Evolutionary conservation across 2,888 invertebrate species (phyloP).

Genomic region (Conus canariensis): DNA sequence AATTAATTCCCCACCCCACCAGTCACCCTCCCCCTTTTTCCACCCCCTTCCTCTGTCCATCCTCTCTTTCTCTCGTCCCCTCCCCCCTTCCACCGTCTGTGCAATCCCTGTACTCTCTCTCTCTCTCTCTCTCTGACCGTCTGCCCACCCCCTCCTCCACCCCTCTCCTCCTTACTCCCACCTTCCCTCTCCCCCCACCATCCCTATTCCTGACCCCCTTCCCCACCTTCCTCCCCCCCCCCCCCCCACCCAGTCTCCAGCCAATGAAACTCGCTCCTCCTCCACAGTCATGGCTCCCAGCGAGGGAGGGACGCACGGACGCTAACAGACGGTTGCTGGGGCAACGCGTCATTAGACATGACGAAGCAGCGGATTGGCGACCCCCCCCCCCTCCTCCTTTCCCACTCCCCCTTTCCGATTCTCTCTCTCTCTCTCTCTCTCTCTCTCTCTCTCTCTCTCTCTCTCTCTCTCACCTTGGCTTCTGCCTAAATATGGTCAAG

Average conservation of each 20-base stretch:
- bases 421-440: neutral
- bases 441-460: neutral
- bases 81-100: neutral
- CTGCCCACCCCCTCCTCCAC: neutral
- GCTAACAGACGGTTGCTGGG: neutral
- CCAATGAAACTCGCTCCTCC: too few species aligned
- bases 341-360: neutral
- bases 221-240: neutral
- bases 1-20: neutral
- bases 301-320: neutral
- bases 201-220: neutral
- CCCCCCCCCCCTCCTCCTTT: neutral
- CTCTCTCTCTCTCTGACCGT: neutral
- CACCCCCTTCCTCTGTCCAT: too few species aligned
- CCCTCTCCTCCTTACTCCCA: neutral
- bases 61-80: neutral
- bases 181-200: neutral
- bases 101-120: neutral
- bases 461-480: neutral
- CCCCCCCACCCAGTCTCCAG: neutral
- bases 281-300: neutral
- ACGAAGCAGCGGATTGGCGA: neutral
- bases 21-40: too few species aligned
- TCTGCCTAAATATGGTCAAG: constrained; percentile 7
- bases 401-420: neutral